Conservation (phyloP, 1,140 invertebrate genomes). For the Oncopeltus fasciatus region DNA sequence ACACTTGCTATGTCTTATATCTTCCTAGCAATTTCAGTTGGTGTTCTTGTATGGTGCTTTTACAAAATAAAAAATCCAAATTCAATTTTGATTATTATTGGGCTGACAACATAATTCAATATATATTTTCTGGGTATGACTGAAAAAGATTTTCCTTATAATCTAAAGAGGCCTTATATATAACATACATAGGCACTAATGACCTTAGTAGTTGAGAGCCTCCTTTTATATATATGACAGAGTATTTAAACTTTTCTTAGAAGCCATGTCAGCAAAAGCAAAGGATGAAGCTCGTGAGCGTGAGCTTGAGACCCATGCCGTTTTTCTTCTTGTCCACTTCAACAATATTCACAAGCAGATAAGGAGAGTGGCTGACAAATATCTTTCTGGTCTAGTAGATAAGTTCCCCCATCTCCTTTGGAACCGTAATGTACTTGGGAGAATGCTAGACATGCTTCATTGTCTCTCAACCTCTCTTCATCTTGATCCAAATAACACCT, state of each 20-base stretch:
- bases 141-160: too few species aligned
- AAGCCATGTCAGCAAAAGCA: slow-evolving; percentile 71
- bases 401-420: slow-evolving; percentile 60
- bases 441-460: slow-evolving; percentile 95
- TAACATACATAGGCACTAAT: too few species aligned
- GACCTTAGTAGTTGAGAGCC: too few species aligned
- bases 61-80: too few species aligned
- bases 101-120: too few species aligned
- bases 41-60: too few species aligned
- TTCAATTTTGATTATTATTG: too few species aligned
- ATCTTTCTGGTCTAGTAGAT: slow-evolving; percentile 79
- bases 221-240: too few species aligned
- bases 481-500: slow-evolving; percentile 86
- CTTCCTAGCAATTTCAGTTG: too few species aligned
- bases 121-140: too few species aligned
- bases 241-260: slow-evolving; percentile 75
- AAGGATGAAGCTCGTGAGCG: slow-evolving; percentile 70
- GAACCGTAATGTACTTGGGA: slow-evolving; percentile 74
- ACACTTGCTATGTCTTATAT: too few species aligned
- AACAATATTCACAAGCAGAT: slow-evolving; percentile 95
- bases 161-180: too few species aligned
- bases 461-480: slow-evolving; percentile 78
- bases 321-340: slow-evolving; percentile 90
- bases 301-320: slow-evolving; percentile 84
- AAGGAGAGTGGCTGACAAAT: slow-evolving; percentile 83